Percentiles rank a stretch among this genome's conserved stretches.
These are phyloP conservation scores for Oncorhynchus tshawytscha DNA, from an alignment of 2,113 vertebrate species.

Conservation along the genomic window DNA sequence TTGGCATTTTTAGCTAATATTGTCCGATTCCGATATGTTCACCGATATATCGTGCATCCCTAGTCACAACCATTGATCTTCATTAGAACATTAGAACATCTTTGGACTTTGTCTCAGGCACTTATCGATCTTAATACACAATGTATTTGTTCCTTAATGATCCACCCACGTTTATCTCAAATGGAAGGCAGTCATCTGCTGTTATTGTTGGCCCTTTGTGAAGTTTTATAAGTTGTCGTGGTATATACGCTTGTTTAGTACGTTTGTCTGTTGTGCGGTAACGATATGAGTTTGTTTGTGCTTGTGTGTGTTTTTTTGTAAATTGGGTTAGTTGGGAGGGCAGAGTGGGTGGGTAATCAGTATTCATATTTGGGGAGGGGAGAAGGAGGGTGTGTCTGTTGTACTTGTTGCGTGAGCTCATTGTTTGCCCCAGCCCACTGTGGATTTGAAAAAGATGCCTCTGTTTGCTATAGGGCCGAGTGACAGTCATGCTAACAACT, in stretches of 20 bases:
- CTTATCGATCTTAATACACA: too few species aligned
- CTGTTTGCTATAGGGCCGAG: conserved; percentile 63
- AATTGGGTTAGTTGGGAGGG: conserved; percentile 38
- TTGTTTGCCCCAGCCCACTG: conserved; percentile 55
- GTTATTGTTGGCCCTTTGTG: too few species aligned
- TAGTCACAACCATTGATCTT: background rate
- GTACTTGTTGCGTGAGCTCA: conserved; percentile 58
- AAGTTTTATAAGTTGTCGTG: too few species aligned
- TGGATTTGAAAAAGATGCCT: conserved; percentile 55
- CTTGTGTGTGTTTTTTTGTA: conserved; percentile 18
- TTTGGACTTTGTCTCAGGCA: too few species aligned
- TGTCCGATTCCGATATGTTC: too few species aligned
- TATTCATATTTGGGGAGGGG: conserved; percentile 57
- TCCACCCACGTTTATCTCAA: too few species aligned
- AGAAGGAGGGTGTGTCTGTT: conserved; percentile 52
- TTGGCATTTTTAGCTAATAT: too few species aligned
- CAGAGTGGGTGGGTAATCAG: conserved; percentile 48
- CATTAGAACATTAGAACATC: background rate
- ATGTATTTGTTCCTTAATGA: too few species aligned
- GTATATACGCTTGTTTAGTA: too few species aligned
- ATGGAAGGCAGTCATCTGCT: too few species aligned
- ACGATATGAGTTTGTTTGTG: conserved; percentile 34
- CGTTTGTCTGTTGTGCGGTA: conserved; percentile 27
- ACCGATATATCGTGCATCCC: too few species aligned
- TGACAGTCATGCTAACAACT: conserved; percentile 53